These are phyloP conservation scores for Cylas formicarius DNA, from an alignment of 1,140 invertebrate genomes.

Conservation along the genomic window DNA sequence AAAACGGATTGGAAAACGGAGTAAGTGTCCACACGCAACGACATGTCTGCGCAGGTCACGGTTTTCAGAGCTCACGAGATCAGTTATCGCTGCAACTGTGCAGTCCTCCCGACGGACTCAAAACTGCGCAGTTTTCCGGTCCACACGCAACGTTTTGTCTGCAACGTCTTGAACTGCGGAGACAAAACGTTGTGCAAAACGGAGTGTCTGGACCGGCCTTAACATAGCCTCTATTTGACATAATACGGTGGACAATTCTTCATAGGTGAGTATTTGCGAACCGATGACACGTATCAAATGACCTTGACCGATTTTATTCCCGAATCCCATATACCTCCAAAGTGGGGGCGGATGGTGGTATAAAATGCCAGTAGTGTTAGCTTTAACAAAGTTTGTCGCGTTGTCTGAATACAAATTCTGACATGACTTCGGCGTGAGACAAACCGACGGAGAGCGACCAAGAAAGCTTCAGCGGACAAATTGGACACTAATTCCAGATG, in stretches of 20 bases:
- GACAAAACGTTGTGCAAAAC: too few relatives aligned
- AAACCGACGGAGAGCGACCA: slow-evolving; percentile 25
- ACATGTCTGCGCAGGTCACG: too few relatives aligned
- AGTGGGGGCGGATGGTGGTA: slow-evolving; percentile 36
- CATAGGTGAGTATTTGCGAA: slow-evolving; percentile 19
- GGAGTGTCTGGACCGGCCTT: too few relatives aligned
- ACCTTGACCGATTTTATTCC: slow-evolving; percentile 40
- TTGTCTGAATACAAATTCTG: slow-evolving; percentile 31
- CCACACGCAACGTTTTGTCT: too few relatives aligned
- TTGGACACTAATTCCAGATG: slow-evolving; percentile 38
- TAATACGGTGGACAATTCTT: slow-evolving; percentile 22
- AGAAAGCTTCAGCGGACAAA: slow-evolving; percentile 32
- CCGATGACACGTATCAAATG: slow-evolving; percentile 30
- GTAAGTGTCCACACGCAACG: too few relatives aligned
- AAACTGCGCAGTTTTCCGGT: too few relatives aligned
- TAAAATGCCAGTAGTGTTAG: slow-evolving; percentile 13
- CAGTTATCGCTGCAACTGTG: too few relatives aligned
- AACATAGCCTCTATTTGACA: slow-evolving; percentile 25
- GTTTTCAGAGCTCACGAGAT: too few relatives aligned
- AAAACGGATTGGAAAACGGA: too few relatives aligned
- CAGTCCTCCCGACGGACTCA: too few relatives aligned
- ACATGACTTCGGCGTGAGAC: slow-evolving; percentile 17
- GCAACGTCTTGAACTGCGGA: too few relatives aligned
- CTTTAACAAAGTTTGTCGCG: slow-evolving; percentile 30
- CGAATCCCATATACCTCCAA: slow-evolving; percentile 42